Conservation (phyloP, 1,140 invertebrate genomes). For the Magallana ariakensis region DNA sequence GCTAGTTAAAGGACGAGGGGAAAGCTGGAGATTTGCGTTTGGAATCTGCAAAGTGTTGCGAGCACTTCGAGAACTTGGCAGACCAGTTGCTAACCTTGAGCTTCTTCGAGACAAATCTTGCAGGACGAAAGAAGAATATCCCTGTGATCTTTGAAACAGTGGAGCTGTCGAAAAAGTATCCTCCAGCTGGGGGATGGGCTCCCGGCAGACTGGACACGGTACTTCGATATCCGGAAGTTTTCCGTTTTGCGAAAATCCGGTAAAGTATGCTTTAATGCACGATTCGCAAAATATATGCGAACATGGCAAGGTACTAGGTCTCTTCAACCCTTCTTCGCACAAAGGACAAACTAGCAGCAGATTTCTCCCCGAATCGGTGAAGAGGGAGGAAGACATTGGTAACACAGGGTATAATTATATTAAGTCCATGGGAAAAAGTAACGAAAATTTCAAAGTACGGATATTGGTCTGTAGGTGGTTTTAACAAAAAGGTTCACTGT, state of each 20-base stretch:
- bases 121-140: not conserved
- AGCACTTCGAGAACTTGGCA: not conserved
- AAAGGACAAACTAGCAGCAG: not conserved
- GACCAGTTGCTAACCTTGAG: not conserved
- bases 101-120: not conserved
- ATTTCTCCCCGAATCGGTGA: not conserved
- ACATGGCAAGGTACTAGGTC: not conserved
- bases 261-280: not conserved
- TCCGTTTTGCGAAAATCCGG: slow-evolving; percentile 22
- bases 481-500: no score
- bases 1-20: not conserved
- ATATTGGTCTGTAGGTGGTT: no score
- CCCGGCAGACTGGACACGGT: not conserved
- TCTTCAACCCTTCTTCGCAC: slow-evolving; percentile 3
- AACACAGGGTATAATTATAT: no score
- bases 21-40: not conserved
- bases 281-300: slow-evolving; percentile 18
- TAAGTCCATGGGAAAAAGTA: no score
- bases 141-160: not conserved
- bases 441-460: no score
- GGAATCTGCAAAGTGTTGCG: not conserved
- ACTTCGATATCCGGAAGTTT: slow-evolving; percentile 8
- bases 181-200: not conserved
- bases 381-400: slow-evolving; percentile 4
- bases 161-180: not conserved